phyloP scores from a whole-genome alignment of 2,113 vertebrate species.

The Oreochromis aureus region DNA sequence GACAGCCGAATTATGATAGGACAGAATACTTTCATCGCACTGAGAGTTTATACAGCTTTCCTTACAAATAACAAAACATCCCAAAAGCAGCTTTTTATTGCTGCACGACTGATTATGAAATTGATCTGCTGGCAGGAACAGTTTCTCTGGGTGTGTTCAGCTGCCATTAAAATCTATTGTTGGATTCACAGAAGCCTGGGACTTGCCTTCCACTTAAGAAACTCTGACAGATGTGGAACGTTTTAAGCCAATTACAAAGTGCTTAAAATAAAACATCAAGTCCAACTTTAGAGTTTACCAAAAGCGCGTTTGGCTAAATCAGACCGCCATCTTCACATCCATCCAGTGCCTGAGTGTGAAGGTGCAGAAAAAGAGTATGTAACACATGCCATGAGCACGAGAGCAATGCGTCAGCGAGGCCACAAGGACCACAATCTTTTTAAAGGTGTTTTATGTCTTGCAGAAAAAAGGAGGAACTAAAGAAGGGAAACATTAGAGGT shows the following conservation, averaged over 20 bases:
- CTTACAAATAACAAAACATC: not conserved
- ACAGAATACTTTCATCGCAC: not conserved
- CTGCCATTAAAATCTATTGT: not conserved
- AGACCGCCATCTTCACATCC: not conserved
- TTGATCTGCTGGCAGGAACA: not conserved
- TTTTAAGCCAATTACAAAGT: slow-evolving; percentile 5
- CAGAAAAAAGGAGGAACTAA: not conserved
- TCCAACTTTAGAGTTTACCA: not conserved
- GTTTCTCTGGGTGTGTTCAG: not conserved
- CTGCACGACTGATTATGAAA: not conserved
- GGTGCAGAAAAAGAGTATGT: not conserved
- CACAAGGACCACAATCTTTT: not conserved
- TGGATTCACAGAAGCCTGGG: not conserved
- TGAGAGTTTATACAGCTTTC: not conserved
- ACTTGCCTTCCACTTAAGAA: not conserved
- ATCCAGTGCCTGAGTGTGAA: slow-evolving; percentile 10
- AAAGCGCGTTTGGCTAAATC: not conserved
- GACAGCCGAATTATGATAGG: not conserved
- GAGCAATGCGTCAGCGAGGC: not conserved
- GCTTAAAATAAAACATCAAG: slow-evolving; percentile 1
- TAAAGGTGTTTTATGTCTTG: not conserved
- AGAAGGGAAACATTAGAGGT: not conserved
- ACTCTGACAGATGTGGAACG: slow-evolving; percentile 3
- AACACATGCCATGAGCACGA: not conserved
- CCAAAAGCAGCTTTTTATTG: not conserved